Evolutionary conservation across 2,113 vertebrate genomes (phyloP).

Genomic region (Calyptommatus sinebrachiatus): DNA sequence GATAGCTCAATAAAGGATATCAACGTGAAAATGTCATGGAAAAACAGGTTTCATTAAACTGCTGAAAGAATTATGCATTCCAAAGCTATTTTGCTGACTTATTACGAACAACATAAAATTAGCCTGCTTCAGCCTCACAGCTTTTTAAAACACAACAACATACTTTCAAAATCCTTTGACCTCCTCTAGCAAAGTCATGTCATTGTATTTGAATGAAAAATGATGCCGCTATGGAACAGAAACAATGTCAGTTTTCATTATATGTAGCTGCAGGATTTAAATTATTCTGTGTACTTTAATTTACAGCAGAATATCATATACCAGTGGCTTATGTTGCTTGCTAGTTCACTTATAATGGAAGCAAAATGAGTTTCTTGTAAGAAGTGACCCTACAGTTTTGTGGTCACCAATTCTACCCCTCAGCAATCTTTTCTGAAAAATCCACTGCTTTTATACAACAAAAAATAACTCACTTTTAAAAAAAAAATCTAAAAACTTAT

Average conservation of each 20-base stretch:
- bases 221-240: constrained; percentile 56
- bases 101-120: not conserved
- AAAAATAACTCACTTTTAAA: constrained; percentile 55
- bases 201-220: constrained; percentile 53
- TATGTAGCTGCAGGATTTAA: constrained; percentile 56
- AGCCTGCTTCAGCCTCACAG: not conserved
- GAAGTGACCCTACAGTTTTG: constrained; percentile 55
- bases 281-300: constrained; percentile 59
- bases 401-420: constrained; percentile 58
- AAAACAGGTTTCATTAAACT: not conserved
- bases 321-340: constrained; percentile 54
- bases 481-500: constrained; percentile 44
- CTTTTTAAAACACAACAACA: constrained; percentile 7
- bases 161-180: constrained; percentile 18
- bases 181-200: constrained; percentile 23
- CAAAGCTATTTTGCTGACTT: not conserved
- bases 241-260: constrained; percentile 39
- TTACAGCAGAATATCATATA: constrained; percentile 60
- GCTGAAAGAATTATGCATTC: not conserved
- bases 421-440: constrained; percentile 48
- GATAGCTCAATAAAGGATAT: too few species aligned
- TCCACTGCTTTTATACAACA: constrained; percentile 35
- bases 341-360: constrained; percentile 59
- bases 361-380: constrained; percentile 63
- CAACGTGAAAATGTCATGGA: not conserved